Evolutionary conservation across 1,140 invertebrate species (phyloP).

Genomic region (Araneus ventricosus): DNA sequence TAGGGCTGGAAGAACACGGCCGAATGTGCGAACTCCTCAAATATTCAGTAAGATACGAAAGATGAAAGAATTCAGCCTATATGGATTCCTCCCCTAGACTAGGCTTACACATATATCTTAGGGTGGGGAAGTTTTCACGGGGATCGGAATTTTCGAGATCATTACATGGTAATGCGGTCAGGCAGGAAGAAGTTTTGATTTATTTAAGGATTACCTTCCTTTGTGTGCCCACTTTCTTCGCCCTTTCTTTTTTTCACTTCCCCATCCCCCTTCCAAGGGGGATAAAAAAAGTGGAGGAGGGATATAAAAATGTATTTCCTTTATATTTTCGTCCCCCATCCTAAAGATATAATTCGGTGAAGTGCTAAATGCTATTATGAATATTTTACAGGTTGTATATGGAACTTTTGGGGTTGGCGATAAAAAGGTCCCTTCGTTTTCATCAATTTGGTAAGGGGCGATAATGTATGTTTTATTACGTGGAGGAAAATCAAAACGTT

Average conservation of each 20-base stretch:
- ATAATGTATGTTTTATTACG: neutral
- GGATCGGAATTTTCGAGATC: slow-evolving; percentile 54
- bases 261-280: neutral
- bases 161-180: slow-evolving; percentile 70
- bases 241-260: neutral
- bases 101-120: neutral
- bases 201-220: slow-evolving; percentile 52
- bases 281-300: neutral
- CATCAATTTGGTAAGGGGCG: neutral
- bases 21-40: slow-evolving; percentile 67
- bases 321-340: neutral
- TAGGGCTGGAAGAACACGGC: neutral
- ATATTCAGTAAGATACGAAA: slow-evolving; percentile 60
- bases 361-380: slow-evolving; percentile 28
- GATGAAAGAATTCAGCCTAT: slow-evolving; percentile 23
- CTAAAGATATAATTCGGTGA: neutral
- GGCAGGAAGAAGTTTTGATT: slow-evolving; percentile 66
- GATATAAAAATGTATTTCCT: neutral
- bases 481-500: neutral
- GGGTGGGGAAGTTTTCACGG: slow-evolving; percentile 1
- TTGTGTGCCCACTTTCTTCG: neutral
- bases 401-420: neutral
- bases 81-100: slow-evolving; percentile 21
- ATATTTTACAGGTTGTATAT: slow-evolving; percentile 21
- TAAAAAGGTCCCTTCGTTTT: neutral